Evolutionary conservation across 2,113 vertebrate genomes (phyloP), one percentile per base, ranked within the genome.

Genomic region (Fulica atra): DNA sequence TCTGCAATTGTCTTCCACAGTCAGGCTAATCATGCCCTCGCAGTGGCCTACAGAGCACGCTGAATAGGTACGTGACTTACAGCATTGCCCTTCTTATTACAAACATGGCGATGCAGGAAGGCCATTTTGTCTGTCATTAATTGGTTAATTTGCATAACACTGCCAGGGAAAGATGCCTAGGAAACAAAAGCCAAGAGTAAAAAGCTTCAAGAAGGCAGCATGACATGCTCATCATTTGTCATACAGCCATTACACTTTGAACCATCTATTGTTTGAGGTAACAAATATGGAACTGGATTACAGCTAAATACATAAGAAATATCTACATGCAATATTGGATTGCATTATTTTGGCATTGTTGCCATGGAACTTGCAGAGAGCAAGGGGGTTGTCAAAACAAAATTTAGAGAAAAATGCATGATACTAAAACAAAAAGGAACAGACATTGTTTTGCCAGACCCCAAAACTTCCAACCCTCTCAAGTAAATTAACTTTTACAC

Each of bases 1-100:
- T 98, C 98, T 86, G 97, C 97, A 98, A 99, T 98, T 99, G 98
- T 98, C 98, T 98, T 98, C 98, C 97, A 88, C 97, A 98, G 98
- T 98, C 98, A 98, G 98, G 97, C 98, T 98, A 98, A 98, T 98
- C 98, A 97, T 98, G 97, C 97, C 95, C 97, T 98, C 70, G 12
- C 97, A 93, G 97, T 95, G 98, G 98, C 98, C 98, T 97, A 97
- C 68, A 96, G 96, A 97, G 97, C 88, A 83, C 81, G 4, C 95
- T 97, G 97, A 98, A 98, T 98, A 94, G 96, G 97, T 98, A 98
- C 97, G 97, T 98, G 98, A 98, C 98, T 98, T 95, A 95, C 69
- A 69, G 89, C 96, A 97, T 95, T 97, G 97, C 97, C 97, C 98
- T 98, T 98, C 97, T 95, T 97, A 98, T 98, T 98, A 98, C 93